A percentile compares a stretch with the other conserved stretches of the same genome.
These are phyloP conservation scores for Poecilia gillii DNA, from an alignment of 2,797 vertebrate species.

Conservation along the genomic window DNA sequence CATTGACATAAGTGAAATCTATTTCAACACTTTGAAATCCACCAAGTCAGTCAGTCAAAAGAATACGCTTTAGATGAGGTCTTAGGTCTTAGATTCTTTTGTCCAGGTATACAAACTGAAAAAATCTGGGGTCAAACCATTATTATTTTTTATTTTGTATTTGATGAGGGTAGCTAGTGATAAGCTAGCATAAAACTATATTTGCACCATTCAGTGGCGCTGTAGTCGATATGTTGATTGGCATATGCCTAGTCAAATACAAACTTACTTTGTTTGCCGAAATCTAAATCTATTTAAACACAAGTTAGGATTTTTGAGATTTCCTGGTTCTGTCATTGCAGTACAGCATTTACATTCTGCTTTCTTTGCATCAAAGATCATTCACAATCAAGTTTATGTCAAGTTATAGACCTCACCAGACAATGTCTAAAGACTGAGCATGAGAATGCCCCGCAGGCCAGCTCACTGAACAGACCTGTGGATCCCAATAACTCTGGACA, in stretches of 20 bases:
- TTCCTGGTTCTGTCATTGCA: neutral
- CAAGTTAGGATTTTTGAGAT: neutral
- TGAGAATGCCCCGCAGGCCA: neutral
- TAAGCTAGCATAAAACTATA: neutral
- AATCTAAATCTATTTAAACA: neutral
- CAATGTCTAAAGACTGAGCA: neutral
- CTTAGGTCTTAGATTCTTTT: neutral
- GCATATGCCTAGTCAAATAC: neutral
- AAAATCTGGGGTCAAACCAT: neutral
- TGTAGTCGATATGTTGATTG: neutral
- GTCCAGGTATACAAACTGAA: neutral
- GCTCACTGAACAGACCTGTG: slow-evolving; percentile 20
- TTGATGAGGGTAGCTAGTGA: neutral
- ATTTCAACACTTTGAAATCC: neutral
- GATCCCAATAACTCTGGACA: slow-evolving; percentile 34
- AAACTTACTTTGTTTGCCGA: neutral
- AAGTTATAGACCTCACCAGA: slow-evolving; percentile 9
- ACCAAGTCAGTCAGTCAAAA: neutral
- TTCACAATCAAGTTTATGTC: neutral
- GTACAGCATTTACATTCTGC: neutral
- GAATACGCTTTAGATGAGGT: neutral
- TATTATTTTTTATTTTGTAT: neutral
- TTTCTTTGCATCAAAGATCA: neutral
- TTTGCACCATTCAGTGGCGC: neutral
- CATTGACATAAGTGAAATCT: neutral